phyloP scores from a whole-genome alignment of 1,140 invertebrate genomes.

The Aradophagus sp. region DNA sequence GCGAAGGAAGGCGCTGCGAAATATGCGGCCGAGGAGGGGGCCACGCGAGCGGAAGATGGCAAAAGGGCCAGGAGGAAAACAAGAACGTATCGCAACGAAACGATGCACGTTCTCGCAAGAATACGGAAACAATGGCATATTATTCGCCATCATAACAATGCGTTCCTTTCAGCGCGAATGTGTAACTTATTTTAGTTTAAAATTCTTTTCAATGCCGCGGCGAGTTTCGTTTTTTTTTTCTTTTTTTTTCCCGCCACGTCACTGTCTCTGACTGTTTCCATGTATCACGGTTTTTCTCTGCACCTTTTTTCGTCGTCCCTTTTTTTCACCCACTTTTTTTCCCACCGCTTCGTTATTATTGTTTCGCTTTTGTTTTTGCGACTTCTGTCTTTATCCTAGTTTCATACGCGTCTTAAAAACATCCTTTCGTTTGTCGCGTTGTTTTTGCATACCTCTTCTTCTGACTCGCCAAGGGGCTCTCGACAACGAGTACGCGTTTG shows the following conservation, averaged over 20 bases:
- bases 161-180: conserved; percentile 51
- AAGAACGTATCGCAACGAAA: conserved; percentile 16
- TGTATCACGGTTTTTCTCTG: conserved; percentile 1
- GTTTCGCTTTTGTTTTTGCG: neutral
- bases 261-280: too few relatives aligned
- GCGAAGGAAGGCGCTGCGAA: too few relatives aligned
- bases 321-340: conserved; percentile 1
- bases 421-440: too few relatives aligned
- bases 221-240: conserved; percentile 35
- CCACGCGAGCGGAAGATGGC: neutral
- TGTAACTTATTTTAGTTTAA: conserved; percentile 56
- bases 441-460: too few relatives aligned
- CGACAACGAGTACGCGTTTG: too few relatives aligned
- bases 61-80: neutral
- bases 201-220: conserved; percentile 48
- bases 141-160: conserved; percentile 55
- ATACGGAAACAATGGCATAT: conserved; percentile 48
- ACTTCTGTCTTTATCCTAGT: conserved; percentile 15
- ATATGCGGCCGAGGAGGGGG: neutral
- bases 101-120: conserved; percentile 39
- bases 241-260: neutral
- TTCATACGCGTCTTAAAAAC: conserved; percentile 38
- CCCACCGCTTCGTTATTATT: neutral
- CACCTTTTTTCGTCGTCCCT: neutral
- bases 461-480: too few relatives aligned